These are phyloP conservation scores for Albula glossodonta DNA, from an alignment of 2,113 vertebrate species.

Conservation along the genomic window DNA sequence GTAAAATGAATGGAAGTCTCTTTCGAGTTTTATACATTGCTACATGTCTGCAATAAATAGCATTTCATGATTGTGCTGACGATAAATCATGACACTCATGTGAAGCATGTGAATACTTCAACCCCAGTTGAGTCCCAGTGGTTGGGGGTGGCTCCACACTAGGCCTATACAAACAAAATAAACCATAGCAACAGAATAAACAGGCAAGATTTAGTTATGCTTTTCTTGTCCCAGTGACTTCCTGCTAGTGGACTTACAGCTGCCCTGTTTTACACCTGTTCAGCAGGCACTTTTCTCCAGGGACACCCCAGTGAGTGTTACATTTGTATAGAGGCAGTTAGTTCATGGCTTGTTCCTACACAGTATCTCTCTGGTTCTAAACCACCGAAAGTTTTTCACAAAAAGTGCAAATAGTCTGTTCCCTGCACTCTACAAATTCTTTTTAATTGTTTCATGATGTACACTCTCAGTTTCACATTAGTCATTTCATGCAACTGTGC, in stretches of 20 bases:
- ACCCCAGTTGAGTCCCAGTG: not conserved
- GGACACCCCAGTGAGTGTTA: no score
- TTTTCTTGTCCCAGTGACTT: not conserved
- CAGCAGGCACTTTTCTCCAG: no score
- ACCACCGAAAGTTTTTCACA: not conserved
- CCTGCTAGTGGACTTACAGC: not conserved
- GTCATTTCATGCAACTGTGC: slow-evolving; percentile 22
- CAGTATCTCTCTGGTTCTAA: not conserved
- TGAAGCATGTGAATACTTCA: no score
- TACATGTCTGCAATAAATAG: no score
- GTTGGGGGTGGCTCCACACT: not conserved
- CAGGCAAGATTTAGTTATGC: not conserved
- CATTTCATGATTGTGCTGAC: no score
- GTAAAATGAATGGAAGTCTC: no score
- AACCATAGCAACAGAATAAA: not conserved
- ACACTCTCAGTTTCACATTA: slow-evolving; percentile 14
- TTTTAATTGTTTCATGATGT: slow-evolving; percentile 15
- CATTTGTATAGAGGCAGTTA: not conserved
- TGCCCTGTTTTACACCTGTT: not conserved
- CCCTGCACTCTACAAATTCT: not conserved
- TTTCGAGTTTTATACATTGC: no score
- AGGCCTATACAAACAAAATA: not conserved
- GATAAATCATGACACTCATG: no score
- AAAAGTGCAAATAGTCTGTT: not conserved
- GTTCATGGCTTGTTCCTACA: not conserved